Percentiles rank a stretch among this genome's conserved stretches.
phyloP scores from a whole-genome alignment of 2,888 invertebrate species.

The Apamea epomidion region DNA sequence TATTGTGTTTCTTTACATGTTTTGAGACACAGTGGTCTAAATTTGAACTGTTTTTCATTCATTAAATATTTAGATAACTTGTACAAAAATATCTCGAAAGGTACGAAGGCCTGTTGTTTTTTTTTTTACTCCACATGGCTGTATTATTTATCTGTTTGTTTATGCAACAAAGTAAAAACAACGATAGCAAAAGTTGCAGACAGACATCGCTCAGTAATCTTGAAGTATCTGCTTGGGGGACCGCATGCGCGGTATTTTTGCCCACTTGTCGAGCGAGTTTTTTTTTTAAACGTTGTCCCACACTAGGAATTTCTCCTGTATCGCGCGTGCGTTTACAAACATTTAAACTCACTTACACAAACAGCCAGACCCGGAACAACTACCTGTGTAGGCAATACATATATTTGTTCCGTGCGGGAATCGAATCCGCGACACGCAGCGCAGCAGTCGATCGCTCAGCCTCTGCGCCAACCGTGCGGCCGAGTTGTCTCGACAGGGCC shows the following conservation, averaged over 20 bases:
- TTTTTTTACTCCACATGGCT: not conserved
- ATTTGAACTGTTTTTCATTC: not conserved
- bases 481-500: not conserved
- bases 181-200: conserved; percentile 21
- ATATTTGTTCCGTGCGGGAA: too few relatives aligned
- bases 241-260: conserved; percentile 26
- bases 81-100: too few relatives aligned
- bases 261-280: conserved; percentile 20
- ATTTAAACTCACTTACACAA: too few relatives aligned
- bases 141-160: not conserved
- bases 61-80: not conserved
- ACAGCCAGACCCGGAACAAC: too few relatives aligned
- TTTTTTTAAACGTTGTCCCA: too few relatives aligned
- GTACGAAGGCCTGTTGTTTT: not conserved
- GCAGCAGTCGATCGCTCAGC: too few relatives aligned
- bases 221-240: conserved; percentile 17
- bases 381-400: too few relatives aligned
- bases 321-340: too few relatives aligned
- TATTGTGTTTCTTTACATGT: conserved; percentile 11
- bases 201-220: conserved; percentile 28
- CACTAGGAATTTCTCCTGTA: too few relatives aligned
- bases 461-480: too few relatives aligned
- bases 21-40: not conserved
- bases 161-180: conserved; percentile 11
- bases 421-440: too few relatives aligned